Evolutionary conservation across 2,888 invertebrate species (phyloP).

Genomic region (Apomyelois bistriatella): DNA sequence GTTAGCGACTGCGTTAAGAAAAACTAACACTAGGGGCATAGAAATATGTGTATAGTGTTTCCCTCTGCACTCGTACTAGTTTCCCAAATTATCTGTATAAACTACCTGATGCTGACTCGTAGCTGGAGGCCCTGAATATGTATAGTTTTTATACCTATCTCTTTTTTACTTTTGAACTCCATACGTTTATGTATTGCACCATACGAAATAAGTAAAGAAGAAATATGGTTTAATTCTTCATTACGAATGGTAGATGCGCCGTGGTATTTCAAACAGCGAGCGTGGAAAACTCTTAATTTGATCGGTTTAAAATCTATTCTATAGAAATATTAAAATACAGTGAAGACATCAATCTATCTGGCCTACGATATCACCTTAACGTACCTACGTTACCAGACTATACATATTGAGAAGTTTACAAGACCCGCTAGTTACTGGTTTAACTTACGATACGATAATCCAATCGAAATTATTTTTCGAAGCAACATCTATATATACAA

Average conservation of each 20-base stretch:
- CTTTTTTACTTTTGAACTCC: too few species aligned
- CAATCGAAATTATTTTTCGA: slow-evolving; percentile 25
- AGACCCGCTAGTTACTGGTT: slow-evolving; percentile 45
- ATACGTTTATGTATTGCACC: too few species aligned
- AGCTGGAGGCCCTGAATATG: too few species aligned
- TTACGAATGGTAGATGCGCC: slow-evolving; percentile 5
- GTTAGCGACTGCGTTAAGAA: too few species aligned
- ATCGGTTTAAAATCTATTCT: slow-evolving; percentile 49
- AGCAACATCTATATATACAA: slow-evolving; percentile 35
- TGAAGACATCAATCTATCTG: slow-evolving; percentile 72
- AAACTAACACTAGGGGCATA: too few species aligned
- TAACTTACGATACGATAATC: slow-evolving; percentile 24
- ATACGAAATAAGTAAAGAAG: too few species aligned
- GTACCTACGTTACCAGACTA: slow-evolving; percentile 55
- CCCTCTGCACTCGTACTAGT: too few species aligned
- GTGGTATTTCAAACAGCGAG: slow-evolving; percentile 25
- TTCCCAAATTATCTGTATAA: too few species aligned
- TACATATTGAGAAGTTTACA: slow-evolving; percentile 56
- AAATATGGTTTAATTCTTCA: too few species aligned
- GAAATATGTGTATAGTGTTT: too few species aligned
- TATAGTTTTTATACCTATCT: too few species aligned
- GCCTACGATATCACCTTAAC: slow-evolving; percentile 59
- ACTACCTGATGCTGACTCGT: too few species aligned
- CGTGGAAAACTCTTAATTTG: slow-evolving; percentile 25
- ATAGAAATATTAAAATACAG: slow-evolving; percentile 69